phyloP scores from a whole-genome alignment of 92 coral and sea anemone species.

The Parazoanthus atlanticus region DNA sequence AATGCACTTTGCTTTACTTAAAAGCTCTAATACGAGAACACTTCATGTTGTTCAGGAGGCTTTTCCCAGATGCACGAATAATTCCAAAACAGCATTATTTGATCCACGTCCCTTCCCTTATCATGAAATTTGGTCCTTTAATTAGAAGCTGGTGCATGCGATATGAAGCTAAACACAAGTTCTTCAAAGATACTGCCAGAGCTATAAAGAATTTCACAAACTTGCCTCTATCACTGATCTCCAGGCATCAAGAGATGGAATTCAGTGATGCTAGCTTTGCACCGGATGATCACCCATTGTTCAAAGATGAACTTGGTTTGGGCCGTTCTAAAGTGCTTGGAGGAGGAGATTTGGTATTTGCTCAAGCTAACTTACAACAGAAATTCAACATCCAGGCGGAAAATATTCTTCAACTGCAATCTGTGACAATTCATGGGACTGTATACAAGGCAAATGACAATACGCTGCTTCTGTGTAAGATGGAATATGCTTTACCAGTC shows the following conservation, averaged over 20 bases:
- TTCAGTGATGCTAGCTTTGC: constrained; percentile 35
- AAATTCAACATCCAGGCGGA: neutral
- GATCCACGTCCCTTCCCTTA: constrained; percentile 46
- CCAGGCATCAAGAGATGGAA: constrained; percentile 29
- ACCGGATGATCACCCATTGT: constrained; percentile 17
- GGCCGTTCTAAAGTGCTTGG: constrained; percentile 26
- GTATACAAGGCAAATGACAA: constrained; percentile 25
- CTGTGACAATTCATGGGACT: constrained; percentile 18
- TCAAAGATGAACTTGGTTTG: constrained; percentile 5
- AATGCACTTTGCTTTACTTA: constrained; percentile 4
- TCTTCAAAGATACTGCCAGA: constrained; percentile 53
- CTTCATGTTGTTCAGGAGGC: constrained; percentile 33
- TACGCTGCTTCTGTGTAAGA: neutral
- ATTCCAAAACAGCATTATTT: constrained; percentile 61
- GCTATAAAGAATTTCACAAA: constrained; percentile 53
- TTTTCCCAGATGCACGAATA: constrained; percentile 33
- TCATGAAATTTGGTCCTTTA: constrained; percentile 60
- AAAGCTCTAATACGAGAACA: constrained; percentile 26
- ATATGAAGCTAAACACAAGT: constrained; percentile 50
- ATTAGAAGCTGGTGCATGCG: constrained; percentile 63
- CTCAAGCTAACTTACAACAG: neutral
- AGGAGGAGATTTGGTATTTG: neutral
- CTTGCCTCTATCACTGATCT: constrained; percentile 48
- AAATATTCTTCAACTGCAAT: neutral
- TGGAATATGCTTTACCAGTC: constrained; percentile 2